Percentiles rank a stretch among this genome's conserved stretches.
Evolutionary conservation across 2,888 invertebrate genomes (phyloP).

Genomic region (Cerastis rubricosa): DNA sequence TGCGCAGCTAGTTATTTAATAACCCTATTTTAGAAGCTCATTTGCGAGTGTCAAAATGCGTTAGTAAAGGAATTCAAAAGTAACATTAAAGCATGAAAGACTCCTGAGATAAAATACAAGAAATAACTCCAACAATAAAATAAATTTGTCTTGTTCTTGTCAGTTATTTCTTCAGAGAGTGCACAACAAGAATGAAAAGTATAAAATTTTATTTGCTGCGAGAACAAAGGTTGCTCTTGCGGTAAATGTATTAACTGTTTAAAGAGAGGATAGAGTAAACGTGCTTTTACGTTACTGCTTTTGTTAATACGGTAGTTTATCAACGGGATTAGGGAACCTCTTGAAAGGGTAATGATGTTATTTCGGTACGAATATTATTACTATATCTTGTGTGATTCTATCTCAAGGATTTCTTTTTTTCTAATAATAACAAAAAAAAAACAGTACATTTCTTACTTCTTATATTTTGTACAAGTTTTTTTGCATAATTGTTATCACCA

Average conservation of each 20-base stretch:
- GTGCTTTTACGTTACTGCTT: not conserved
- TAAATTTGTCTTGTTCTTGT: slow-evolving; percentile 32
- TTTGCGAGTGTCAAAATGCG: not conserved
- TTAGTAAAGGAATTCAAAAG: slow-evolving; percentile 5
- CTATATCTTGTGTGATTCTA: not conserved
- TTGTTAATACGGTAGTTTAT: not conserved
- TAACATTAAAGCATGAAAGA: not conserved
- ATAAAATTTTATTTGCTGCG: slow-evolving; percentile 29
- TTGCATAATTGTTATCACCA: too few relatives aligned
- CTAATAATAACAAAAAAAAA: not conserved
- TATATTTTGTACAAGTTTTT: too few relatives aligned
- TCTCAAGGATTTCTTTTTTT: not conserved
- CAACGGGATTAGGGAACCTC: not conserved
- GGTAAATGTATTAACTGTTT: slow-evolving; percentile 38
- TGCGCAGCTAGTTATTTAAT: not conserved
- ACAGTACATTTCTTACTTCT: too few relatives aligned
- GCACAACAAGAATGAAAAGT: slow-evolving; percentile 24
- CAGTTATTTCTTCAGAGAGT: slow-evolving; percentile 23
- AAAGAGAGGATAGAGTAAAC: slow-evolving; percentile 1
- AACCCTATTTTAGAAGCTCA: not conserved
- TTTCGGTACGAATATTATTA: not conserved
- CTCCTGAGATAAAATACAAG: not conserved
- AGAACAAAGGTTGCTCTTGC: slow-evolving; percentile 26
- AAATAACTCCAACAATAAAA: slow-evolving; percentile 38
- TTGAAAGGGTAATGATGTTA: not conserved